Conservation (phyloP, 2,797 vertebrate species). For the Cuculus canorus region DNA sequence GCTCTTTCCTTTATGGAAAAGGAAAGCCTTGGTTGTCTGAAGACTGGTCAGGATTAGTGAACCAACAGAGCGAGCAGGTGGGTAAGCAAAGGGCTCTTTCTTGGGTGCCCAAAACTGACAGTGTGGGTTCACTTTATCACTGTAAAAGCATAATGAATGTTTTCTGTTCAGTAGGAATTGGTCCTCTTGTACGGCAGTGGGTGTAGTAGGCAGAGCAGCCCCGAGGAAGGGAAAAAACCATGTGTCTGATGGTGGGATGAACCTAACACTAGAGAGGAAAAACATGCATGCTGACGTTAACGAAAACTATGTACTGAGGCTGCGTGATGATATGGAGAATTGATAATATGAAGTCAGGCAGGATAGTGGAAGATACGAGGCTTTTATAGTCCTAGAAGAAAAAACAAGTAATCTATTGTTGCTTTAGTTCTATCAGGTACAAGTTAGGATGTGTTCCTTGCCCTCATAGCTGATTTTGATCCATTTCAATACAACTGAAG, state of each 20-base stretch:
- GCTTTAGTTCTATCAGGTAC: background rate
- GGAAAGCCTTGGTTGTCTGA: accelerated
- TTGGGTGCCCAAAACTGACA: accelerated
- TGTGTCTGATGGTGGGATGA: accelerated
- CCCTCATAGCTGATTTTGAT: background rate
- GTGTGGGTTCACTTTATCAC: accelerated
- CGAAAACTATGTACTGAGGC: accelerated
- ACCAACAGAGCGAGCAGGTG: accelerated
- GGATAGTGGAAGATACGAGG: accelerated
- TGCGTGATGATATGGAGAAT: background rate
- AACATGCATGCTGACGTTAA: accelerated
- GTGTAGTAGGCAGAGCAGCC: background rate
- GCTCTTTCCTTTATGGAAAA: accelerated
- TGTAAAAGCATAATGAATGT: accelerated
- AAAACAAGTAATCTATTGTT: accelerated
- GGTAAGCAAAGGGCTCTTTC: accelerated
- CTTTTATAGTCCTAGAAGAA: accelerated
- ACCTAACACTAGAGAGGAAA: too few relatives aligned
- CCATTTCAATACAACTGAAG: accelerated
- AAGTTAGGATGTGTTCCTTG: background rate
- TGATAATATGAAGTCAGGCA: background rate
- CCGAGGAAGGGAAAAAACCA: accelerated
- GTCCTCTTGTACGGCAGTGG: accelerated
- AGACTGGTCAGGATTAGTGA: accelerated
- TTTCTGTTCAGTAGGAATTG: too few relatives aligned